phyloP scores from a whole-genome alignment of 2,113 vertebrate species.

The Lycocorax pyrrhopterus region DNA sequence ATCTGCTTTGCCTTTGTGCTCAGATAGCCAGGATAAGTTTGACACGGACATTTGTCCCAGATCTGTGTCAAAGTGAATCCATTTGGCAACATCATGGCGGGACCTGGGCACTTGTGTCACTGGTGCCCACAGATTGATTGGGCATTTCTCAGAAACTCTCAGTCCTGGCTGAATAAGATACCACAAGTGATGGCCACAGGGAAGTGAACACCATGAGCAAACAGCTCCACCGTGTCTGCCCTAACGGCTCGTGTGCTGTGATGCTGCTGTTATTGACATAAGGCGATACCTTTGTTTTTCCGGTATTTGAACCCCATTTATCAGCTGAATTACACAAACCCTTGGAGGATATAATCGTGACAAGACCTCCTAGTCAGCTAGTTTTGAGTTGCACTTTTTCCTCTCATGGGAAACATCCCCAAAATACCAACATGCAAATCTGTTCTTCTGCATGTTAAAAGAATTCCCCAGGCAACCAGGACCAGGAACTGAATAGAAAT shows the following conservation, averaged over 20 bases:
- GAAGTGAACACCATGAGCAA: background rate
- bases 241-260: background rate
- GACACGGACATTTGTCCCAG: background rate
- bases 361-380: background rate
- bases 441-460: background rate
- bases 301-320: background rate
- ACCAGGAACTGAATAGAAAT: background rate
- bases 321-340: background rate
- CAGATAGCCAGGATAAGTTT: background rate
- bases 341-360: background rate
- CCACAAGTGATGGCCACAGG: background rate
- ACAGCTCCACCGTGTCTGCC: background rate
- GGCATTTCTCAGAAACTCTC: background rate
- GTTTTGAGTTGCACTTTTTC: background rate
- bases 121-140: background rate
- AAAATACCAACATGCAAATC: constrained; percentile 20
- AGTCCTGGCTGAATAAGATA: background rate
- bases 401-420: background rate
- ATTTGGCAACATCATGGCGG: rapidly evolving
- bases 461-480: constrained; percentile 26
- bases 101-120: background rate
- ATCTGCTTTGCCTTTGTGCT: background rate
- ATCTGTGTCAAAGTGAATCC: background rate
- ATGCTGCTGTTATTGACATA: background rate
- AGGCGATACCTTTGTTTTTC: background rate